These are phyloP conservation scores for Norana najaformis DNA, from an alignment of 2,888 invertebrate genomes.

Conservation along the genomic window DNA sequence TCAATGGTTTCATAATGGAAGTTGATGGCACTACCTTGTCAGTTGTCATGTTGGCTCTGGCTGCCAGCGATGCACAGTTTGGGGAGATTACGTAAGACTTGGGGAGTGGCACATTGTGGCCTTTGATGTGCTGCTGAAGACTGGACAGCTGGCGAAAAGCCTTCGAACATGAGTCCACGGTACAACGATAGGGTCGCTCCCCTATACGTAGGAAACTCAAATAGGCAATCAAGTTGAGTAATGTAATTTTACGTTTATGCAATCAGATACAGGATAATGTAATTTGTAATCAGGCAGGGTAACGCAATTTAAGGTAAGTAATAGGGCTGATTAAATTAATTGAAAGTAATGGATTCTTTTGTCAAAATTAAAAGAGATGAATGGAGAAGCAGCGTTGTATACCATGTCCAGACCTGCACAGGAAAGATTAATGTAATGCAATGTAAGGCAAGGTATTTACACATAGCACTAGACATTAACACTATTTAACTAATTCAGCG, in stretches of 20 bases:
- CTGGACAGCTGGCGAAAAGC: constrained; percentile 95
- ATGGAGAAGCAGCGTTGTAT: too few species aligned
- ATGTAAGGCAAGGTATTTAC: too few species aligned
- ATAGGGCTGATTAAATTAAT: background rate
- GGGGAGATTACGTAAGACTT: constrained; percentile 33
- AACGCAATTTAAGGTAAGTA: background rate
- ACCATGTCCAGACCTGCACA: too few species aligned
- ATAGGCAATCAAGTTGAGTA: background rate
- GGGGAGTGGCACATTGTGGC: constrained; percentile 69
- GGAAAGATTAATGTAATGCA: too few species aligned
- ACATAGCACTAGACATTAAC: background rate
- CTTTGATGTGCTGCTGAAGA: constrained; percentile 97
- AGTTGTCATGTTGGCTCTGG: background rate
- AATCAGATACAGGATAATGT: background rate
- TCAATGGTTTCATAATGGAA: background rate
- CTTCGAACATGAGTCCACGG: constrained; percentile 66
- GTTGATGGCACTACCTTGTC: background rate
- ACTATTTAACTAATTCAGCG: background rate
- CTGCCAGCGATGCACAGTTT: constrained; percentile 25
- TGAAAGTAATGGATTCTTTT: too few species aligned
- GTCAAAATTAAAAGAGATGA: too few species aligned
- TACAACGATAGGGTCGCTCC: constrained; percentile 84
- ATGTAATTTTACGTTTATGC: too few species aligned
- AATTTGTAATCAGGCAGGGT: background rate
- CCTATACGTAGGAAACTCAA: background rate